Evolutionary conservation across 2,113 vertebrate genomes (phyloP), one percentile per base, ranked within the genome.

Genomic region (Cyprinodon tularosa): DNA sequence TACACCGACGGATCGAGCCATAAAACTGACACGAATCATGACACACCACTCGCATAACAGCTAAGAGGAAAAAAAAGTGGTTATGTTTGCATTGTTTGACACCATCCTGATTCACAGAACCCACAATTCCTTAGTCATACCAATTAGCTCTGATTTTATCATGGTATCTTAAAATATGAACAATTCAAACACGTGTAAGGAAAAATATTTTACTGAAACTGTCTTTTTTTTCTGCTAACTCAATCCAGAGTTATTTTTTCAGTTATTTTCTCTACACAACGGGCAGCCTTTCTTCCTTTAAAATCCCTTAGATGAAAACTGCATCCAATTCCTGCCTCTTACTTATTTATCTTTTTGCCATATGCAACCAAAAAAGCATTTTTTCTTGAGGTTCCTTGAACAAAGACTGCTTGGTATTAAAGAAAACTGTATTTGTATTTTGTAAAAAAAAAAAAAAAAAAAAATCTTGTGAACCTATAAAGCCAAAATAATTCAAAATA

Each of bases 11-110:
- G 69, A 40, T 82, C 78, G 74, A 15, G 3, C 10, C 60, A 40
- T 38, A 20, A 65, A 57, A 65, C 62, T 42, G 47, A 42, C 71
- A 53, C 63, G 48, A 57, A 42, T 39, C 71, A 17, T 74, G 62
- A 65, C 62, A 42, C n/a, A 73, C 8, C n/a, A 42, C 9, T 75
- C 47, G 71, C 66, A 78, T 71, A 67, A 57, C 39, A 38, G 65
- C 4, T 12, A 42, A 57, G 57, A 60, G 53, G 42, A 53, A 37
- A 8, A 14, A 40, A 66, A 6, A 17, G 5, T 2, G 17, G 62
- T 11, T 74, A 17, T 0, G 37, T 62, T 72, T 7, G 47, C 10
- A 20, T 36, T 36, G 11, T 4, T 14, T 62, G 40, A 42, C 22
- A 37, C 11, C 1, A 62, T 42, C 12, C 40, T 47, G 70, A 72